Conservation (phyloP, 1,140 invertebrate genomes). For the Anagrus nilaparvatae region DNA sequence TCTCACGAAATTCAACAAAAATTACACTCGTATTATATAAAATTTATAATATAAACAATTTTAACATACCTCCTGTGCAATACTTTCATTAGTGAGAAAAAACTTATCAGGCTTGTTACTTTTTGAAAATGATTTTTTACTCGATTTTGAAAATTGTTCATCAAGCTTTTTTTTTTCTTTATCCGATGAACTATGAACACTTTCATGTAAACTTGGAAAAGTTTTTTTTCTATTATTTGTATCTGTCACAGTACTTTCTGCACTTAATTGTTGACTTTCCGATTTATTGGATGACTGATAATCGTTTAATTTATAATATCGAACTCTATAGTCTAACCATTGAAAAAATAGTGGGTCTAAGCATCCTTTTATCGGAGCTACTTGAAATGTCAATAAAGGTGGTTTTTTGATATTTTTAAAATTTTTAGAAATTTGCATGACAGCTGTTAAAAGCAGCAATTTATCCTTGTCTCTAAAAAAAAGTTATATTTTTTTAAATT, state of each 20-base stretch:
- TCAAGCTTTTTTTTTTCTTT: conserved; percentile 33
- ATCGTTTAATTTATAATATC: conserved; percentile 28
- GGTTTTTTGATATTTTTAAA: conserved; percentile 39
- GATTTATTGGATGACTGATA: conserved; percentile 13
- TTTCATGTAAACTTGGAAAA: conserved; percentile 38
- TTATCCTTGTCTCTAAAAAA: conserved; percentile 28
- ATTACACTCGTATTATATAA: conserved; percentile 10
- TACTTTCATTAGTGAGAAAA: conserved; percentile 31
- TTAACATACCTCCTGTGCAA: conserved; percentile 29
- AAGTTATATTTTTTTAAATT: conserved; percentile 1
- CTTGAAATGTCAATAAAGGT: conserved; percentile 46
- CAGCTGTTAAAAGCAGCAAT: conserved; percentile 33
- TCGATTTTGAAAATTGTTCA: conserved; percentile 28
- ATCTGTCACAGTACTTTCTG: conserved; percentile 33
- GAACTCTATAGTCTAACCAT: conserved; percentile 50
- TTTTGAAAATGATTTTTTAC: conserved; percentile 23
- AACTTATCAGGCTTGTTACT: conserved; percentile 28
- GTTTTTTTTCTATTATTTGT: conserved; percentile 32
- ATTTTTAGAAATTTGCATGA: conserved; percentile 47
- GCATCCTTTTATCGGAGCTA: conserved; percentile 48
- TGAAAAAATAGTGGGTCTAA: conserved; percentile 51
- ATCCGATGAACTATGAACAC: conserved; percentile 38
- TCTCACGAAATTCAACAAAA: too few species aligned
- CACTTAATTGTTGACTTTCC: conserved; percentile 23
- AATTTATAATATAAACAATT: conserved; percentile 11